These are phyloP conservation scores for Sylvietta virens DNA, from an alignment of 2,113 vertebrate species.

Conservation along the genomic window DNA sequence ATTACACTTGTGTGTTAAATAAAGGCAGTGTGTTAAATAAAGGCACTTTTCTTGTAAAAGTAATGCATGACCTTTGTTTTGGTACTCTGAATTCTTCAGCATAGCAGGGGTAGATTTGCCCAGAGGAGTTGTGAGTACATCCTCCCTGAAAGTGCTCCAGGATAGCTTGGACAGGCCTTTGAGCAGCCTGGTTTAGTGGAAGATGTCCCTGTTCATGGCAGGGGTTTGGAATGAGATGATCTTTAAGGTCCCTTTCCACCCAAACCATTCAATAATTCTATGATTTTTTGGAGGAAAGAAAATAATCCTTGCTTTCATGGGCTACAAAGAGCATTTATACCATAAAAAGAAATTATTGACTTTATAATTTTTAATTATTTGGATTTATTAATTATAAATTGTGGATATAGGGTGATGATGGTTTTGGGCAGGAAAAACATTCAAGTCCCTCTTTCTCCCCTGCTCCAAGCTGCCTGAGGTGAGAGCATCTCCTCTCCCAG, in stretches of 20 bases:
- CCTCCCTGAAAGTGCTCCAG: not conserved
- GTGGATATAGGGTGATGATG: not conserved
- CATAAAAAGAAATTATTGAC: not conserved
- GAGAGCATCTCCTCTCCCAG: not conserved
- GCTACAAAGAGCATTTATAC: not conserved
- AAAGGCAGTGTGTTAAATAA: not conserved
- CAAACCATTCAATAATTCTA: not conserved
- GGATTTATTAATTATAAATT: not conserved
- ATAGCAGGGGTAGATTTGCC: not conserved
- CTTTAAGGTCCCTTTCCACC: not conserved
- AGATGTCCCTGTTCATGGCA: not conserved
- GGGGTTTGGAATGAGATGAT: not conserved
- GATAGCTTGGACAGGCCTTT: not conserved
- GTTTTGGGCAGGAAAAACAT: not conserved
- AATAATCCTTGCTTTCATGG: not conserved
- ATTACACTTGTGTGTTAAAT: not conserved
- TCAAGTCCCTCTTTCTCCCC: not conserved
- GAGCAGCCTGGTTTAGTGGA: not conserved
- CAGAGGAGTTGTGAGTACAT: not conserved
- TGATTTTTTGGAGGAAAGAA: not conserved
- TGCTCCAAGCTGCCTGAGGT: not conserved
- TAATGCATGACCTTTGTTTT: not conserved
- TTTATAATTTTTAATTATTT: not conserved
- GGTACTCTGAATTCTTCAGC: not conserved
- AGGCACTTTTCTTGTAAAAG: not conserved